Evolutionary conservation across 2,888 invertebrate genomes (phyloP).

Genomic region (Bruchidius siliquastri): DNA sequence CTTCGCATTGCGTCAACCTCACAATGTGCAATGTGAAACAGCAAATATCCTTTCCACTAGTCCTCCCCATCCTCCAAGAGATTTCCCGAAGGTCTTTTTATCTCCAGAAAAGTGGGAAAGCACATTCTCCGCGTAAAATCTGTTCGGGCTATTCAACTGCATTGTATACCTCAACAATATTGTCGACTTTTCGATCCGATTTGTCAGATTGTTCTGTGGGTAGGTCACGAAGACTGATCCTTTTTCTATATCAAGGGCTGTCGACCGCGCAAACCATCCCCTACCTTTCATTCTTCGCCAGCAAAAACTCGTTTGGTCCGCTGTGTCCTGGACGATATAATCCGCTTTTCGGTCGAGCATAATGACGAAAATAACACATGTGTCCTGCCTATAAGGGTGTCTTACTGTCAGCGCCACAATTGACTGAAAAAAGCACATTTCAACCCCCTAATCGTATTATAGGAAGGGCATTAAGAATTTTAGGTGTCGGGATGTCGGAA

Average conservation of each 20-base stretch:
- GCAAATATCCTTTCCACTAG: neutral
- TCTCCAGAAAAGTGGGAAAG: neutral
- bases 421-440: constrained; percentile 41
- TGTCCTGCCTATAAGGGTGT: constrained; percentile 46
- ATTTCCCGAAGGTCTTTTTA: constrained; percentile 10
- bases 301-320: constrained; percentile 15
- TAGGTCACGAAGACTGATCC: constrained; percentile 45
- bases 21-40: too few species aligned
- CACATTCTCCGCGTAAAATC: constrained; percentile 42
- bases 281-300: neutral
- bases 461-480: neutral
- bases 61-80: neutral
- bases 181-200: constrained; percentile 53
- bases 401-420: constrained; percentile 46
- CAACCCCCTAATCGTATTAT: constrained; percentile 44
- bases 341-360: constrained; percentile 47
- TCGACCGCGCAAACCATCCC: constrained; percentile 4
- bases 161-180: constrained; percentile 48
- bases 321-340: constrained; percentile 42
- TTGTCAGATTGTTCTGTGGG: constrained; percentile 49
- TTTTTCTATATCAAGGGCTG: constrained; percentile 46
- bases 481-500: constrained; percentile 25
- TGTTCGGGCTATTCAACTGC: constrained; percentile 25
- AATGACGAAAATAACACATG: constrained; percentile 50
- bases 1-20: too few species aligned